Evolutionary conservation across 2,888 invertebrate species (phyloP), one percentile per base, ranked within the genome.

Genomic region (Nycteola revayana): DNA sequence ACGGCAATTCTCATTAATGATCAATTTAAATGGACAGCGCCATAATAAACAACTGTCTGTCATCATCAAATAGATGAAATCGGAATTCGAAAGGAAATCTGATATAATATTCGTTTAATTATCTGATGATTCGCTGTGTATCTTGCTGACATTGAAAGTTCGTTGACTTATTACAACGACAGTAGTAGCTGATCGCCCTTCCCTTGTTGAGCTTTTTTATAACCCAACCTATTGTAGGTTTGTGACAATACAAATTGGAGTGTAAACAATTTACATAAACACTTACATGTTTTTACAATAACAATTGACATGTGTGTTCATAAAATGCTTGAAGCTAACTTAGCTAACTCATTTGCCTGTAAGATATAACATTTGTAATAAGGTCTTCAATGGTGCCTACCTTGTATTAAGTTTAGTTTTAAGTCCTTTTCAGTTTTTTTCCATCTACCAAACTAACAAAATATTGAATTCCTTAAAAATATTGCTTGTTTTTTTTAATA

Each of bases 61-160:
- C 63, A 55, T 65, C 60, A 55, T 55, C 57, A 41, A 49, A 59
- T 60, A 56, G 53, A 62, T 48, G 50, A 53, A 64, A 51, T 60
- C 45, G 58, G 48, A 49, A 49, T 60, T 59, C 60, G 57, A 59
- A 59, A 69, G 58, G 51, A 64, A 65, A 68, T 65, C 48, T 54
- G 58, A 67, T 65, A 60, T 61, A 60, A 47, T 52, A 62, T 65
- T 71, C 56, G 43, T 66, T 73, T 75, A 75, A 73, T 75, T 58
- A 63, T 66, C 62, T 59, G 69, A 67, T 73, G 68, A 75, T 78
- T 71, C 66, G 67, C 53, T 52, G 63, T 66, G 53, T 69, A 64
- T 69, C 70, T 62, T 48, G 68, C 68, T 79, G 84, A 82, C 85
- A 84, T 86, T 86, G 84, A 86, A 69, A 77, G 86, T 72, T 85